phyloP scores from a whole-genome alignment of 2,888 invertebrate species.

The Athripsodes cinereus region DNA sequence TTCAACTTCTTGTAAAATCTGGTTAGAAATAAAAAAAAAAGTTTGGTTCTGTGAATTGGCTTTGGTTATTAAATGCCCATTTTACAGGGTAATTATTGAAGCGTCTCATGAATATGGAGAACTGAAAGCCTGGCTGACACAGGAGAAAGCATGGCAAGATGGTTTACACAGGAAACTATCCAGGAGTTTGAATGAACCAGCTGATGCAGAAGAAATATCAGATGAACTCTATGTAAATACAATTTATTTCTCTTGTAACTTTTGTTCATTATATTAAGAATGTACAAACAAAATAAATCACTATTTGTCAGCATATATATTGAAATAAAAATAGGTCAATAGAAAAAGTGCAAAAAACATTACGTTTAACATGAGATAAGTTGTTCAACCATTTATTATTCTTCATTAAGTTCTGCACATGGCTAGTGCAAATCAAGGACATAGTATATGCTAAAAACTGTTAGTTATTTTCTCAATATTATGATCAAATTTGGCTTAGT shows the following conservation, averaged over 20 bases:
- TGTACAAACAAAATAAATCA: no score
- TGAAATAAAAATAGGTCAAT: no score
- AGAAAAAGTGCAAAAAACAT: no score
- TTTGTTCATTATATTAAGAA: neutral
- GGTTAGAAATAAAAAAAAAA: no score
- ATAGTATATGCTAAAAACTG: no score
- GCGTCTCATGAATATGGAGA: conserved; percentile 73
- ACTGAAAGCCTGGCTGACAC: conserved; percentile 70
- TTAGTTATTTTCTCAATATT: no score
- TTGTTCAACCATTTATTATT: no score
- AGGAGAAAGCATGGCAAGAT: conserved; percentile 70
- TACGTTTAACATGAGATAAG: no score
- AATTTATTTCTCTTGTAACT: neutral
- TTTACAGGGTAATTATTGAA: conserved; percentile 54
- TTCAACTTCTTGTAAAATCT: no score
- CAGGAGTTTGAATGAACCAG: conserved; percentile 61
- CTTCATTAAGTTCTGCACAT: no score
- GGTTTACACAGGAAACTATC: conserved; percentile 70
- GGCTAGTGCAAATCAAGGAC: conserved; percentile 11
- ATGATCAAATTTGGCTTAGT: no score
- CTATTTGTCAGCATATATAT: no score
- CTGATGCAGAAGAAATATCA: conserved; percentile 88
- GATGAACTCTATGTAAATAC: conserved; percentile 77
- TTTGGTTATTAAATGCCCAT: neutral
- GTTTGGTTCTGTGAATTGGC: neutral